Percentiles rank a stretch among this genome's conserved stretches.
Evolutionary conservation across 1,140 invertebrate genomes (phyloP).

Genomic region (Chrysoperla carnea): DNA sequence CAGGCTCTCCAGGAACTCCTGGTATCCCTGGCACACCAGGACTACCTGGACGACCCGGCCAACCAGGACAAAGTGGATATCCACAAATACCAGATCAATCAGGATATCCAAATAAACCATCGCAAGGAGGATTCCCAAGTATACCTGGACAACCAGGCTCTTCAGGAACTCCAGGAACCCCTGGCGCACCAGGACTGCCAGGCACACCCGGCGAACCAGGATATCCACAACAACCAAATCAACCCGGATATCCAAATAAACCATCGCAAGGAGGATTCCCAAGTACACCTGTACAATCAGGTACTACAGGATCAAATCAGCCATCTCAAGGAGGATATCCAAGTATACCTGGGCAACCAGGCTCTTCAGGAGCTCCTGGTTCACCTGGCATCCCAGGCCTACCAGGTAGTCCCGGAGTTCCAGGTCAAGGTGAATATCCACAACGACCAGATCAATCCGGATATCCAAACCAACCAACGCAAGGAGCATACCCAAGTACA

Average conservation of each 20-base stretch:
- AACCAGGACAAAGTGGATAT: conserved; percentile 4
- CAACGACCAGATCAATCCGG: conserved; percentile 3
- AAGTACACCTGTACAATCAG: not conserved
- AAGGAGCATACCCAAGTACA: conserved; percentile 9
- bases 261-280: too few species aligned
- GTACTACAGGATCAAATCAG: conserved; percentile 5
- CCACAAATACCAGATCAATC: too few species aligned
- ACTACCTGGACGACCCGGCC: conserved; percentile 34
- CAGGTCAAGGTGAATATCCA: conserved; percentile 4
- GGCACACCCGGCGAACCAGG: conserved; percentile 15
- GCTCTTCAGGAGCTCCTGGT: too few species aligned
- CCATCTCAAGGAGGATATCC: not conserved
- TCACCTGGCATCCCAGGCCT: not conserved
- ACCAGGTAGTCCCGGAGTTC: conserved; percentile 4
- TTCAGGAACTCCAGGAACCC: conserved; percentile 25
- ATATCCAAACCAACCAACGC: conserved; percentile 5
- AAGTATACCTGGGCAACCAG: too few species aligned
- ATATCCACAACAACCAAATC: too few species aligned
- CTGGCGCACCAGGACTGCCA: conserved; percentile 10
- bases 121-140: conserved; percentile 13
- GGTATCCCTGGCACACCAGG: conserved; percentile 51
- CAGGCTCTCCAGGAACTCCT: conserved; percentile 44
- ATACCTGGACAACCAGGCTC: conserved; percentile 5
- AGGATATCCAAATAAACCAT: conserved; percentile 9
- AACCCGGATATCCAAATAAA: too few species aligned